phyloP scores from a whole-genome alignment of 2,797 vertebrate genomes.

The Rhadinocentrus ornatus region DNA sequence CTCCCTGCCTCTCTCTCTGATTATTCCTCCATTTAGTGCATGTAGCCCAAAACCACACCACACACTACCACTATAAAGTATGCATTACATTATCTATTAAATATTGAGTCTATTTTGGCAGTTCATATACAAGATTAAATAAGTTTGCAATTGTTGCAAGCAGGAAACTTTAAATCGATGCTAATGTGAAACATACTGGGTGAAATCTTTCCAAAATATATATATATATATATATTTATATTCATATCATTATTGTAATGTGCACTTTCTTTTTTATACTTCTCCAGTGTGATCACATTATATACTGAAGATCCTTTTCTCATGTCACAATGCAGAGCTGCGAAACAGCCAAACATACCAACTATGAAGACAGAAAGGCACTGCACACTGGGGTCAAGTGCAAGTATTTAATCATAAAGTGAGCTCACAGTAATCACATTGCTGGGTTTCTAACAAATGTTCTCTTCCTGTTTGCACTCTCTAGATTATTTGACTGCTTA shows the following conservation, averaged over 20 bases:
- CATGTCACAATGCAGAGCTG: background rate
- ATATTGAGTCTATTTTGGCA: background rate
- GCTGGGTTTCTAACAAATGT: background rate
- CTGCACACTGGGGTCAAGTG: background rate
- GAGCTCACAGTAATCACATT: background rate
- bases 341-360: conserved; percentile 8
- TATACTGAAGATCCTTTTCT: background rate
- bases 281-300: conserved; percentile 10
- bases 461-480: background rate
- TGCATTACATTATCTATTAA: background rate
- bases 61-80: background rate
- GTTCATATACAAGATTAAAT: background rate
- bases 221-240: background rate
- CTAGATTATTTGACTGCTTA: background rate
- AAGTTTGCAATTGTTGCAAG: background rate
- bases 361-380: background rate
- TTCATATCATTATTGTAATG: background rate
- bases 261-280: background rate
- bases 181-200: background rate
- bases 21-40: background rate
- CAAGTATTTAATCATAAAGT: conserved; percentile 1
- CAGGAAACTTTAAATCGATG: background rate
- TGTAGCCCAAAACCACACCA: conserved; percentile 4
- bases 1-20: conserved; percentile 9
- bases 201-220: background rate